Conservation (phyloP, 2,797 vertebrate genomes). For the Pipistrellus nathusii region DNA sequence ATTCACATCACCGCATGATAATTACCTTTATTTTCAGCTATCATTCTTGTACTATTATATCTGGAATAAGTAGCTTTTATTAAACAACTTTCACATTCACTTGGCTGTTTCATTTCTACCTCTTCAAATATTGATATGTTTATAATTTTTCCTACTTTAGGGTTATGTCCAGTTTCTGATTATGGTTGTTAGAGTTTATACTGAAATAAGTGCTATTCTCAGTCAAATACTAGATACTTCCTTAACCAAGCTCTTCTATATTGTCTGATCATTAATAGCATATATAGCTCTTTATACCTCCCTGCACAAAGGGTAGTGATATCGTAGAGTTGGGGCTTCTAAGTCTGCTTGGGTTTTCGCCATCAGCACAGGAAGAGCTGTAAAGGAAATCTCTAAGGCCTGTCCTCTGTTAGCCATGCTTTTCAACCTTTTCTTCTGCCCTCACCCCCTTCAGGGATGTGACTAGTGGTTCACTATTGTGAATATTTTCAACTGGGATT, state of each 20-base stretch:
- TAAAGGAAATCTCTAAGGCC: neutral
- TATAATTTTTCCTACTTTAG: neutral
- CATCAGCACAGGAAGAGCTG: neutral
- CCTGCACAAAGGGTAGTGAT: neutral
- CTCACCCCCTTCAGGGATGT: neutral
- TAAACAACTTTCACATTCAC: conserved; percentile 23
- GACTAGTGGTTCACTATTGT: neutral
- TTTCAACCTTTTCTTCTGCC: neutral
- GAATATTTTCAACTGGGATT: neutral
- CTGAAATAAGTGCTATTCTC: neutral
- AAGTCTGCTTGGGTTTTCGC: neutral
- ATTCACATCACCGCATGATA: neutral
- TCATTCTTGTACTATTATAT: neutral
- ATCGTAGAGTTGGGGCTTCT: neutral
- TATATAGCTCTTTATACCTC: conserved; percentile 7
- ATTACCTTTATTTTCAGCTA: conserved; percentile 40
- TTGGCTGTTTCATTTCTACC: neutral
- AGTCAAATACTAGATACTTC: conserved; percentile 8
- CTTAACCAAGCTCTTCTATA: neutral
- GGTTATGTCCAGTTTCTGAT: neutral
- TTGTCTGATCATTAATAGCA: neutral
- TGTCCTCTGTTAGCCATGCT: neutral
- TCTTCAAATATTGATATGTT: conserved; percentile 41
- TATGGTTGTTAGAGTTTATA: conserved; percentile 30
- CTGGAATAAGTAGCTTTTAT: conserved; percentile 28